Evolutionary conservation across 2,797 vertebrate genomes (phyloP).

Genomic region (Cheracebus regulus): DNA sequence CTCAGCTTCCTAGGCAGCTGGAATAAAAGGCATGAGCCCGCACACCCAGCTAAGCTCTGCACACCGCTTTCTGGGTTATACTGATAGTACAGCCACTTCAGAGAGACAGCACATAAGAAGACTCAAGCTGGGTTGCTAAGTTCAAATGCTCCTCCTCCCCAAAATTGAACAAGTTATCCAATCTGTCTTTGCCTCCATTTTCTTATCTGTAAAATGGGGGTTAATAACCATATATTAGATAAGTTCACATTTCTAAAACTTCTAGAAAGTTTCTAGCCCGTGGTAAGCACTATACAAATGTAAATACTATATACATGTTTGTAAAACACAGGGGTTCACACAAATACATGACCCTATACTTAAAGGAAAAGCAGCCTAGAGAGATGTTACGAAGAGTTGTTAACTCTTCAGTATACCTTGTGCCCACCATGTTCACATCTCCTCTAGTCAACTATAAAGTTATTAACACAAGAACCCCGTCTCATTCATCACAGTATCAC

Average conservation of each 20-base stretch:
- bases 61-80: not conserved
- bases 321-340: not conserved
- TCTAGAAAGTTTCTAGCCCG: conserved; percentile 7
- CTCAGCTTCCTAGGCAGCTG: not conserved
- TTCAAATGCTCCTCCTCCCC: not conserved
- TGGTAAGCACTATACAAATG: not conserved
- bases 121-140: not conserved
- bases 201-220: not conserved
- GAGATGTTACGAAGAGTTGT: not conserved
- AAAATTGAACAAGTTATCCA: not conserved
- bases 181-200: not conserved
- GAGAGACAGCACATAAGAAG: not conserved
- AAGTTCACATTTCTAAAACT: not conserved
- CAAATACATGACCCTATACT: not conserved
- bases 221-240: not conserved
- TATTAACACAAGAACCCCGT: not conserved
- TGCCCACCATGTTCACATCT: not conserved
- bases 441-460: not conserved
- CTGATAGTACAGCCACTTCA: not conserved
- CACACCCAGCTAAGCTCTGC: not conserved
- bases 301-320: not conserved
- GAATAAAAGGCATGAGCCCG: not conserved
- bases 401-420: not conserved
- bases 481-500: not conserved
- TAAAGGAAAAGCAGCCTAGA: not conserved